phyloP scores from a whole-genome alignment of 2,888 invertebrate species.

The Drosophila neonasuta region DNA sequence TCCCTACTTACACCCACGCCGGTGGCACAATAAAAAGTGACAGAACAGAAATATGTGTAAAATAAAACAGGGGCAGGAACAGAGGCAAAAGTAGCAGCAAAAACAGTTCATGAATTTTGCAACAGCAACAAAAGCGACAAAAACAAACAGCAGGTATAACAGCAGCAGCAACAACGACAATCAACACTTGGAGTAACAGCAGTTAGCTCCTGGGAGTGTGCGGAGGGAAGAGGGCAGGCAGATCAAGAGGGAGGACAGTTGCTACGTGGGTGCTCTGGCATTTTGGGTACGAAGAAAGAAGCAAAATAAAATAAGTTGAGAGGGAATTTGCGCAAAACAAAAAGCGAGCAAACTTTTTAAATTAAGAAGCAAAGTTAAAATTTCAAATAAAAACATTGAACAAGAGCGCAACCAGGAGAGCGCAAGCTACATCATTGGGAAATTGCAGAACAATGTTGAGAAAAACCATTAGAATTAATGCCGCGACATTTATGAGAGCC shows the following conservation, averaged over 20 bases:
- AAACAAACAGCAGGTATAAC: constrained; percentile 65
- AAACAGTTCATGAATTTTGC: constrained; percentile 73
- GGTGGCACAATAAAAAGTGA: constrained; percentile 71
- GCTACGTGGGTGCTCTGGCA: constrained; percentile 39
- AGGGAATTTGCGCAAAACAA: constrained; percentile 62
- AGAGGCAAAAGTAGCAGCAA: constrained; percentile 41
- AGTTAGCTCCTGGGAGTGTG: not conserved
- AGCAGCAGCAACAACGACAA: constrained; percentile 47
- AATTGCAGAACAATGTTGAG: constrained; percentile 38
- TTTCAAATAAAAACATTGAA: constrained; percentile 45
- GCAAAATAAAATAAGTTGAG: constrained; percentile 57
- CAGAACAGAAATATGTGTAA: constrained; percentile 73
- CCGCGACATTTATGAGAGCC: constrained; percentile 64
- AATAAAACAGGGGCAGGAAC: constrained; percentile 61
- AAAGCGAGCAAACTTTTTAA: constrained; percentile 68
- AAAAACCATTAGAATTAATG: constrained; percentile 40
- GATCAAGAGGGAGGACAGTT: constrained; percentile 4
- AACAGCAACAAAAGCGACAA: constrained; percentile 70
- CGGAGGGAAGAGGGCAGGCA: not conserved
- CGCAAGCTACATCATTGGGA: constrained; percentile 17
- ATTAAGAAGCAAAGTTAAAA: constrained; percentile 76
- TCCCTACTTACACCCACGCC: constrained; percentile 13
- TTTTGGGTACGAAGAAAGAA: constrained; percentile 18
- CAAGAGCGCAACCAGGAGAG: not conserved
- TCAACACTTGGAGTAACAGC: constrained; percentile 47